Evolutionary conservation across 2,113 vertebrate species (phyloP), one percentile per base, ranked within the genome.

Genomic region (Notarius lentiginosus): DNA sequence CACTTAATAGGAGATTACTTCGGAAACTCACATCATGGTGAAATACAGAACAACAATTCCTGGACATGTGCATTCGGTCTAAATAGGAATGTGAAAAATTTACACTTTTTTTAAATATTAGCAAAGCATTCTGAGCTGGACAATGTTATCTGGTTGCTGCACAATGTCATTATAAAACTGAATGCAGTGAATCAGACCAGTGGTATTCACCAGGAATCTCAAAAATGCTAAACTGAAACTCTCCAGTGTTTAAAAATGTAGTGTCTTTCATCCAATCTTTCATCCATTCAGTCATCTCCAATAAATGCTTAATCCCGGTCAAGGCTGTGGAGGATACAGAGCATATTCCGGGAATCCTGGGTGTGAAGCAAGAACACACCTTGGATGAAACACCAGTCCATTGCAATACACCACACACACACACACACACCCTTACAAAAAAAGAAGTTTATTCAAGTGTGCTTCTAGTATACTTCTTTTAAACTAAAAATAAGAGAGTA

Each of bases 1-100:
- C 27, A 82, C 18, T 77, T 68, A 49, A 79, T 79, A 79, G 61
- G 49, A 14, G 51, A 34, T 18, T 83, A 83, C 9, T 70, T 49
- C 12, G 8, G 34, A 75, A 63, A 51, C 34, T 10, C 17, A 84
- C 47, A 27, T 47, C 53, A 47, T 79, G 47, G 10, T 20, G 34
- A 81, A 10, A 81, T 22, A 22, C 49, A 84, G 49, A 41, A 2
- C 0, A 61, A 24, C 4, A 22, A 47, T 41, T 27, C 14, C 24
- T 81, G 30, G 56, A 61, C 79, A 81, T 56, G 18, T 80, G 49
- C 53, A 51, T 10, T 66, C 68, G 18, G 49, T 61, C 58, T 82
- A 63, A 49, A 10, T 49, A 61, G 27, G 8, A 61, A 63, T 24
- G 41, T 81, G 12, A 58, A 68, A 30, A 60, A 63, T 24, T 10